Percentiles rank a stretch among this genome's conserved stretches.
Conservation (phyloP, 2,888 invertebrate genomes). For the Sturmia bella region DNA sequence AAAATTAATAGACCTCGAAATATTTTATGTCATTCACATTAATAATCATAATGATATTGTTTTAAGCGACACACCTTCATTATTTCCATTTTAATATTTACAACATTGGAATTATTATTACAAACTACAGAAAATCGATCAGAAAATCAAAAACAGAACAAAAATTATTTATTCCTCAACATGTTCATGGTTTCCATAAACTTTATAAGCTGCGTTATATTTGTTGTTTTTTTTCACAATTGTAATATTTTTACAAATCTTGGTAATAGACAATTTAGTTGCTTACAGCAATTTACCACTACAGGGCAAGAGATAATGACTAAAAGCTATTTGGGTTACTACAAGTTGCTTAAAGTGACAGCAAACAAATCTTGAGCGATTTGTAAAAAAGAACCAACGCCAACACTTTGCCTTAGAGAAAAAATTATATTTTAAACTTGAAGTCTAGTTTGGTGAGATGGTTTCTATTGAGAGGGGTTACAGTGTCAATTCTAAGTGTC, state of each 20-base stretch:
- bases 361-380: conserved; percentile 36
- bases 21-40: conserved; percentile 62
- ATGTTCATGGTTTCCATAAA: conserved; percentile 14
- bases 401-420: conserved; percentile 47
- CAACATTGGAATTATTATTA: conserved; percentile 32
- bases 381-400: conserved; percentile 28
- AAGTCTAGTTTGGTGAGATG: not conserved
- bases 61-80: conserved; percentile 48
- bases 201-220: not conserved
- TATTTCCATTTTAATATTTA: conserved; percentile 44
- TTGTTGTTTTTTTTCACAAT: conserved; percentile 1
- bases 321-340: conserved; percentile 61
- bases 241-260: conserved; percentile 16
- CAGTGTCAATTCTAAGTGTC: not conserved
- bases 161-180: conserved; percentile 17
- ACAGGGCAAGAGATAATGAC: conserved; percentile 41
- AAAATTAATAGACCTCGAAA: conserved; percentile 69
- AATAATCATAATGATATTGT: conserved; percentile 58
- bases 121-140: not conserved
- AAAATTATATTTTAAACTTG: conserved; percentile 7
- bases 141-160: conserved; percentile 15
- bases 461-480: not conserved
- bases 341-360: conserved; percentile 18
- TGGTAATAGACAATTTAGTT: not conserved
- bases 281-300: conserved; percentile 35